phyloP scores from a whole-genome alignment of 2,888 invertebrate genomes.

The Campoplex nolae region DNA sequence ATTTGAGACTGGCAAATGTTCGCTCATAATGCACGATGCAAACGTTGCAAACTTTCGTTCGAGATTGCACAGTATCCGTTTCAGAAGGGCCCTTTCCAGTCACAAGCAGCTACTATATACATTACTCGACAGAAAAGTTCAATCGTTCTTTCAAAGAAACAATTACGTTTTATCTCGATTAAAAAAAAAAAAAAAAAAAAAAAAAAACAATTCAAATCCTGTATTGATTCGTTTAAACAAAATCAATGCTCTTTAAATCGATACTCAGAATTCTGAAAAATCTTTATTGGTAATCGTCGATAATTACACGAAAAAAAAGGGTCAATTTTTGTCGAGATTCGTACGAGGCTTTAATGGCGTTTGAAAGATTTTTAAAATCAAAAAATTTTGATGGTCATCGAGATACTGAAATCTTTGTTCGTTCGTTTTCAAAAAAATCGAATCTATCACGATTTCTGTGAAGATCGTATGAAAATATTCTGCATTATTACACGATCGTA shows the following conservation, averaged over 20 bases:
- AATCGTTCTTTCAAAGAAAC: not conserved
- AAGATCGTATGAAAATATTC: not conserved
- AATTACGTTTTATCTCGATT: not conserved
- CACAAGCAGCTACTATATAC: not conserved
- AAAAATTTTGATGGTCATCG: no score
- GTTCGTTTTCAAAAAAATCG: no score
- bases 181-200: not conserved
- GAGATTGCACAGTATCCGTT: slow-evolving; percentile 50
- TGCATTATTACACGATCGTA: not conserved
- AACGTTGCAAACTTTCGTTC: slow-evolving; percentile 72
- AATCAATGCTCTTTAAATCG: no score
- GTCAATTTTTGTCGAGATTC: no score
- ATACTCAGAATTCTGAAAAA: no score
- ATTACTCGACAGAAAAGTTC: not conserved
- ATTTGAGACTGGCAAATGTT: slow-evolving; percentile 71
- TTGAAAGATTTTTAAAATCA: no score
- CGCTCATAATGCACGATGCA: slow-evolving; percentile 74
- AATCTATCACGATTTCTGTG: not conserved
- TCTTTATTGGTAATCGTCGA: no score
- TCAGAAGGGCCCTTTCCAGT: not conserved
- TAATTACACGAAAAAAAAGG: no score
- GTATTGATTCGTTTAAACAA: not conserved
- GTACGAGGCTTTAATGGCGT: no score
- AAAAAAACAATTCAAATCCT: no score
- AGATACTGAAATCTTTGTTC: no score